phyloP scores from a whole-genome alignment of 2,888 invertebrate genomes.

The Drosophila mimetica region DNA sequence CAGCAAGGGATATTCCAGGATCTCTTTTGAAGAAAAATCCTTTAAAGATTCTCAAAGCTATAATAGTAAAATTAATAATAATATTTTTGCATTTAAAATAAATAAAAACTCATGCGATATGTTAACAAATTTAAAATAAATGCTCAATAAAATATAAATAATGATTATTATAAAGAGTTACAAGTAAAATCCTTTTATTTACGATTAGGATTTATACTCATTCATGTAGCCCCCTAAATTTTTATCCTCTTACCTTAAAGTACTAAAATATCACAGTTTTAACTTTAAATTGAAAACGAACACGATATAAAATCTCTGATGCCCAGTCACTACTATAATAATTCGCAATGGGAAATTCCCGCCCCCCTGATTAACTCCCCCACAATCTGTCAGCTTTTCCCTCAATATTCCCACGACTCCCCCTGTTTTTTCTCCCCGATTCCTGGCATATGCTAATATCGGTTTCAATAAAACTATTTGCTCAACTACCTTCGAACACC shows the following conservation, averaged over 20 bases:
- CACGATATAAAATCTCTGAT: neutral
- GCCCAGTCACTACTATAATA: neutral
- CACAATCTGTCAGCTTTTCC: constrained; percentile 30
- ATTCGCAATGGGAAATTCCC: constrained; percentile 4
- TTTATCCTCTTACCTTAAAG: no score
- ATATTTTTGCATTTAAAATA: no score
- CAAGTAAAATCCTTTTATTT: no score
- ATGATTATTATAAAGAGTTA: no score
- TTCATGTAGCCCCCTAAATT: no score
- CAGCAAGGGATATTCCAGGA: neutral
- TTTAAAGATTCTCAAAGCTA: neutral
- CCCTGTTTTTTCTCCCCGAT: constrained; percentile 8
- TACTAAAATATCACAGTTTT: no score
- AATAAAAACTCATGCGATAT: no score
- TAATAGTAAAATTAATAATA: no score
- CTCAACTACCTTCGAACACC: constrained; percentile 49
- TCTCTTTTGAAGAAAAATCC: neutral
- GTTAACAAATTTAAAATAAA: no score
- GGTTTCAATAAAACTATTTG: constrained; percentile 51
- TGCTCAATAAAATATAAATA: no score
- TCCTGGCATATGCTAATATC: constrained; percentile 51
- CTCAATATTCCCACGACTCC: constrained; percentile 6
- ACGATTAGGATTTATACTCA: no score
- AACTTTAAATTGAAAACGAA: no score
- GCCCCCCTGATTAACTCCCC: constrained; percentile 34